Percentiles rank a stretch among this genome's conserved stretches.
phyloP scores from a whole-genome alignment of 2,113 vertebrate species.

The Parotia lawesii region DNA sequence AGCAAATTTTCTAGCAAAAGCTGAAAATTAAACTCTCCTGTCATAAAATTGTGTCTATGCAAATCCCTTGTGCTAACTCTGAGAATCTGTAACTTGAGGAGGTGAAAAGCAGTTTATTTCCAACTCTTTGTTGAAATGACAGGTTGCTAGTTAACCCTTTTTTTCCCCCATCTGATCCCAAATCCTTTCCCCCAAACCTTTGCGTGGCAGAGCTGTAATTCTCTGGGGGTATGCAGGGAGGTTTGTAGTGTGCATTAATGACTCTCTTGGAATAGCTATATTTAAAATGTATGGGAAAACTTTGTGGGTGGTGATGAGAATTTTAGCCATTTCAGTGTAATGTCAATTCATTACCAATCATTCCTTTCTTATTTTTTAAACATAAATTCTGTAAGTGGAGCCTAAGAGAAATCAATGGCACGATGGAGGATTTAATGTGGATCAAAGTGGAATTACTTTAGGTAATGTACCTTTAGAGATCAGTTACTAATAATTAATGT shows the following conservation, averaged over 20 bases:
- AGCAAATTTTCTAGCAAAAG: conserved; percentile 8
- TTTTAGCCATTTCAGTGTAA: background rate
- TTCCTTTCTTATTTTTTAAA: background rate
- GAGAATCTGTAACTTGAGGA: background rate
- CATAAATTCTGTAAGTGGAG: background rate
- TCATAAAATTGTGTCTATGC: background rate
- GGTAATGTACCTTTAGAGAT: background rate
- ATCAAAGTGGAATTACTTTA: background rate
- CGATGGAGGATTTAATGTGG: background rate
- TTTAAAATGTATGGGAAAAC: background rate
- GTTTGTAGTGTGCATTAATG: background rate
- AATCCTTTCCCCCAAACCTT: background rate
- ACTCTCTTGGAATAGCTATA: background rate
- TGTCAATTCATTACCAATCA: background rate
- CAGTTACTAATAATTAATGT: background rate
- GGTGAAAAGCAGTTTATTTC: background rate
- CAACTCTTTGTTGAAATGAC: background rate
- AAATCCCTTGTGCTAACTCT: background rate
- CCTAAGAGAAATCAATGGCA: background rate
- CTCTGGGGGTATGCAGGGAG: background rate
- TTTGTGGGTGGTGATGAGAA: background rate
- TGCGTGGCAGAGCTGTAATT: background rate
- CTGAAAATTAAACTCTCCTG: background rate
- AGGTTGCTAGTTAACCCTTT: background rate
- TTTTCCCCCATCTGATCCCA: rapidly evolving